Evolutionary conservation across 2,888 invertebrate species (phyloP), one percentile per base, ranked within the genome.

Genomic region (Cyrtodaria siliqua): DNA sequence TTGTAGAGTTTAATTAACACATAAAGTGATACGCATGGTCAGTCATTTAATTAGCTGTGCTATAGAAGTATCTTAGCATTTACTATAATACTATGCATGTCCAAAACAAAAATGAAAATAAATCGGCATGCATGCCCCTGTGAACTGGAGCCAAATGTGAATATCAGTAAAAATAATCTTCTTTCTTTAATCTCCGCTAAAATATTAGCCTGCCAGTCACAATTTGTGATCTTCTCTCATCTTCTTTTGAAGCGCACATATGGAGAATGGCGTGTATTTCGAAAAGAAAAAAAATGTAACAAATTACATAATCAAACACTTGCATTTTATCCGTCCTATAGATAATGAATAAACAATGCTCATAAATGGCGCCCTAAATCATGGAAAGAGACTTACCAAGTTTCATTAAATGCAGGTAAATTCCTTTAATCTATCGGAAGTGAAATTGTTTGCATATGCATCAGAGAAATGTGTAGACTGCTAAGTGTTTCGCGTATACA

Each of bases 311-410:
- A 66, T 61, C 66, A 64, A 50, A 70, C 70, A 61, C 63, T 62
- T 74, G 63, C 52, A 44, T 26, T 49, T 38, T 38, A 59, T 66
- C 53, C 52, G 53, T 49, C 27, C 52, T 40, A 53, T 42, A 24
- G 40, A 49, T 68, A 63, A 67, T 55, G 63, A 60, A 73, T 72
- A 78, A 72, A 73, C 72, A 69, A 63, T 52, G 72, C 69, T 68
- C 64, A 68, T 69, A 64, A 60, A 72, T 61, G 78, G 78, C 78
- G 78, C 78, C 78, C 50, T 78, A 72, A 72, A 52, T 73, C 50
- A 56, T 49, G 56, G 55, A 64, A 68, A 60, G 69, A 60, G 72
- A 61, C 72, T 68, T 78, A 73, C 68, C 20, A 57, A 63, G 63
- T 78, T 78, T 72, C 61, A 50, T 63, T 49, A 47, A 66, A 49